phyloP scores from a whole-genome alignment of 2,888 invertebrate species.

The Rhopalosiphum nymphaeae region DNA sequence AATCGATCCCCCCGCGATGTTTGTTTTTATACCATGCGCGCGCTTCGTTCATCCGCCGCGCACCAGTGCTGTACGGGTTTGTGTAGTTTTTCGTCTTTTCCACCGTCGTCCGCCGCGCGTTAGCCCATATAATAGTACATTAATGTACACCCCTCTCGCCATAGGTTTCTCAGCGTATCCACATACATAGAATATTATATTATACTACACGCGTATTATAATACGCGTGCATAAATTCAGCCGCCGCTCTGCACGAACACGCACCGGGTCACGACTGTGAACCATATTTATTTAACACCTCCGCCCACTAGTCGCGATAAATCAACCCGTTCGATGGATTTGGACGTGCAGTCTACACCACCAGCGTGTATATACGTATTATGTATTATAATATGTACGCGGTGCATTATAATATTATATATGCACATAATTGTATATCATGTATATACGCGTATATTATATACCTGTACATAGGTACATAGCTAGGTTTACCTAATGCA shows the following conservation, averaged over 20 bases:
- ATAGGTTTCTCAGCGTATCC: background rate
- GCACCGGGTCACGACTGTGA: slow-evolving; percentile 61
- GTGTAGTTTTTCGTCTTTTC: background rate
- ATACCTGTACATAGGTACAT: background rate
- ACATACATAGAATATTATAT: background rate
- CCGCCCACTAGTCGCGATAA: slow-evolving; percentile 56
- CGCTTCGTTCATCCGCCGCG: background rate
- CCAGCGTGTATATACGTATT: too few species aligned
- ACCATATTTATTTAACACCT: slow-evolving; percentile 65
- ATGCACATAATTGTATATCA: background rate
- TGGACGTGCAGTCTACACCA: slow-evolving; percentile 29
- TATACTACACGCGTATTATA: background rate
- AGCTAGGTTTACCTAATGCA: background rate
- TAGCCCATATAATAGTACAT: background rate
- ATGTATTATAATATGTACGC: background rate
- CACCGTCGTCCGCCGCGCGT: background rate
- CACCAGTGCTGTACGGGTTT: background rate
- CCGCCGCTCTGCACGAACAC: slow-evolving; percentile 25
- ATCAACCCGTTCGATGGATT: slow-evolving; percentile 48
- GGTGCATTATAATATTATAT: background rate
- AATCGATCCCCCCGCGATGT: slow-evolving; percentile 45
- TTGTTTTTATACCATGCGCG: slow-evolving; percentile 35
- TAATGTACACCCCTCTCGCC: background rate
- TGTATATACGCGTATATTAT: background rate
- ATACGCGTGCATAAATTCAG: background rate